phyloP scores from a whole-genome alignment of 2,113 vertebrate genomes.

The Vulpes ferrilata region DNA sequence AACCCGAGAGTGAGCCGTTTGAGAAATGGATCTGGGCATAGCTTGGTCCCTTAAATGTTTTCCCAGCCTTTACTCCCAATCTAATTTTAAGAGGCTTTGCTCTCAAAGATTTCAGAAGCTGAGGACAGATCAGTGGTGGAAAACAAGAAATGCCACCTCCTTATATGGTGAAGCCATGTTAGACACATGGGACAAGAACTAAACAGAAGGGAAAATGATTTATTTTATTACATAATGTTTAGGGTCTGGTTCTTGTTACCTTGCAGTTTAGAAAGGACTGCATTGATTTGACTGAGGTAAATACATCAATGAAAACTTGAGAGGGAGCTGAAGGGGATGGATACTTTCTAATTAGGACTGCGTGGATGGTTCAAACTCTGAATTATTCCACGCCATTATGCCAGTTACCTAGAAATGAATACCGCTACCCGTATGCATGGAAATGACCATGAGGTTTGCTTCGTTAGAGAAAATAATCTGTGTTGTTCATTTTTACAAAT shows the following conservation, averaged over 20 bases:
- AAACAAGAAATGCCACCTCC: constrained; percentile 27
- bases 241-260: constrained; percentile 54
- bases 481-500: background rate
- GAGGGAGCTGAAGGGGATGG: background rate
- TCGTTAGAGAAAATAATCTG: background rate
- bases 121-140: background rate
- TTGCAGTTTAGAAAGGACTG: constrained; percentile 1
- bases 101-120: background rate
- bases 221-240: constrained; percentile 44
- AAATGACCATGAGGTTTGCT: background rate
- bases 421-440: too few relatives aligned
- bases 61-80: background rate
- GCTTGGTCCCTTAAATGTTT: constrained; percentile 7
- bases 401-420: background rate
- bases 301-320: background rate
- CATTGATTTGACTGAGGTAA: background rate
- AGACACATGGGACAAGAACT: background rate
- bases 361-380: background rate
- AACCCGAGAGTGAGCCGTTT: background rate
- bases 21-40: background rate
- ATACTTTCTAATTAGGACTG: background rate
- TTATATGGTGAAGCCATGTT: background rate
- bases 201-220: constrained; percentile 42
- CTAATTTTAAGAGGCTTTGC: background rate
- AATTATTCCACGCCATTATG: background rate